Evolutionary conservation across 37 sponge, comb jelly and placozoan species (phyloP).

Genomic region (Dysidea cf. avara): DNA sequence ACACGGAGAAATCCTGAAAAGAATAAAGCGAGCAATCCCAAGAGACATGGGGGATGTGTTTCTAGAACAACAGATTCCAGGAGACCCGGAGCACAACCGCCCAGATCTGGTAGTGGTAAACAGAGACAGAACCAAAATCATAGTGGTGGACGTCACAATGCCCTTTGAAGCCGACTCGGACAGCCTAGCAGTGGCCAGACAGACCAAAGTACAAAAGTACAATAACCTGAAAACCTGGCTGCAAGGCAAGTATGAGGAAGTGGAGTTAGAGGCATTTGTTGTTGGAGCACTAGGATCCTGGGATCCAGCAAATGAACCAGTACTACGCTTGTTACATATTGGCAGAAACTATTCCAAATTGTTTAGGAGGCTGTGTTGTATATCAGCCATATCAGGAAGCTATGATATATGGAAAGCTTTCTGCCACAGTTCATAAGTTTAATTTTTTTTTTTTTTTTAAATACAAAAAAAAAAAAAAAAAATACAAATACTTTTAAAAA

Average conservation of each 20-base stretch:
- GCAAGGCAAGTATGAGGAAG: background rate
- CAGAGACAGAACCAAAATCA: background rate
- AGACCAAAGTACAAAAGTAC: constrained; percentile 21
- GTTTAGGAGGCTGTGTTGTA: too few species aligned
- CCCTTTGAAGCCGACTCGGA: constrained; percentile 27
- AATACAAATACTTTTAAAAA: too few species aligned
- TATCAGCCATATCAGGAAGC: too few species aligned
- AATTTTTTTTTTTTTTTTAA: too few species aligned
- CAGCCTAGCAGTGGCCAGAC: constrained; percentile 9
- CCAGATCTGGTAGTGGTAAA: constrained; percentile 18
- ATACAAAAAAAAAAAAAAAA: too few species aligned
- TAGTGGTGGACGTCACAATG: constrained; percentile 25
- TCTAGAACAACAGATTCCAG: constrained; percentile 23
- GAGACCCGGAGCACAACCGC: constrained; percentile 7
- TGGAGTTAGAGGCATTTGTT: constrained; percentile 6
- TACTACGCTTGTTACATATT: too few species aligned
- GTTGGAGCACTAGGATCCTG: constrained; percentile 21
- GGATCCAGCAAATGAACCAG: too few species aligned
- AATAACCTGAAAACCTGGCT: background rate
- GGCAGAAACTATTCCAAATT: too few species aligned
- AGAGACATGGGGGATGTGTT: background rate
- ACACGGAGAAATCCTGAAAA: constrained; percentile 21
- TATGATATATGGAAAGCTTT: too few species aligned
- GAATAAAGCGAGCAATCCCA: constrained; percentile 23
- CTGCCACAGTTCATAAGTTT: too few species aligned